Conservation (phyloP, 2,888 invertebrate genomes). For the Rhagium mordax region DNA sequence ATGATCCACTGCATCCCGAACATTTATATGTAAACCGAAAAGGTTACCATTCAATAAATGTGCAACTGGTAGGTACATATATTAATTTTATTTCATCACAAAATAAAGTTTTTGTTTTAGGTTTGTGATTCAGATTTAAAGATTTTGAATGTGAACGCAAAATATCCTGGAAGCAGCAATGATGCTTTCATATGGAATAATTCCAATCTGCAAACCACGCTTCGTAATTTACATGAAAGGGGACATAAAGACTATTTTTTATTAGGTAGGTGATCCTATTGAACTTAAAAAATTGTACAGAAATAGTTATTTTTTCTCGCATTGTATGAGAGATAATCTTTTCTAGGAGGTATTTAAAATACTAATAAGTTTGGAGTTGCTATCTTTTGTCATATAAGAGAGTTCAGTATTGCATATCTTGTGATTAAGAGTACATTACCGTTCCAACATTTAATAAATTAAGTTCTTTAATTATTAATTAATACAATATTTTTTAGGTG, state of each 20-base stretch:
- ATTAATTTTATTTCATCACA: not conserved
- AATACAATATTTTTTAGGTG: too few relatives aligned
- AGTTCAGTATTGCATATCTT: too few relatives aligned
- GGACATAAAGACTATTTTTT: constrained; percentile 34
- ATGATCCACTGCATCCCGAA: not conserved
- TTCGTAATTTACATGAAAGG: constrained; percentile 15
- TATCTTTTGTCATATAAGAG: too few relatives aligned
- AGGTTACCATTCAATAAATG: constrained; percentile 1
- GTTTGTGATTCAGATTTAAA: constrained; percentile 19
- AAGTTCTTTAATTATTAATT: too few relatives aligned
- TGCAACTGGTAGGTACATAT: not conserved
- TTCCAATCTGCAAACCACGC: constrained; percentile 23
- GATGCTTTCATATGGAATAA: constrained; percentile 39
- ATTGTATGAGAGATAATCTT: too few relatives aligned
- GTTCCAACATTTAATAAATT: too few relatives aligned
- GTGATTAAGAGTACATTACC: too few relatives aligned
- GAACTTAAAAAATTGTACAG: too few relatives aligned
- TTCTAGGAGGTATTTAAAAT: too few relatives aligned
- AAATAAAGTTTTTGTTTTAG: not conserved
- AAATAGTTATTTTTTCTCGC: too few relatives aligned
- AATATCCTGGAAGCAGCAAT: constrained; percentile 36
- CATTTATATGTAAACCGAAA: not conserved
- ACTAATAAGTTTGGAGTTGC: too few relatives aligned
- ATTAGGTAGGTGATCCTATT: constrained; percentile 1
- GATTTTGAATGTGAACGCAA: not conserved